Evolutionary conservation across 2,797 vertebrate genomes (phyloP), one percentile per base, ranked within the genome.

Genomic region (Centropyge bicolor): DNA sequence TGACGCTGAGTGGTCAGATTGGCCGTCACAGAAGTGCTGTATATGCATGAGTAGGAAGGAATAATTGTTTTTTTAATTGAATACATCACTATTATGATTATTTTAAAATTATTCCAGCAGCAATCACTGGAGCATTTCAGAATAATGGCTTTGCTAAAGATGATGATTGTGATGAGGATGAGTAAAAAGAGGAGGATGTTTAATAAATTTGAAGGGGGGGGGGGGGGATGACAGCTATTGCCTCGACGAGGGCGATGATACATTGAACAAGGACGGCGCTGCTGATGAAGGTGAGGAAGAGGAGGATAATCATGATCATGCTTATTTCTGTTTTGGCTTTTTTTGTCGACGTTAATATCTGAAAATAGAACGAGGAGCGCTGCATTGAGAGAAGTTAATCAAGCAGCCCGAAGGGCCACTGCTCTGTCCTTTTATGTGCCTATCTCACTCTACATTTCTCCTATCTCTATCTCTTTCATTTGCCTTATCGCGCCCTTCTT

Each of bases 361-460:
- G 76, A 78, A 85, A 91, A 87, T 81, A 91, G 83, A 86, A 81
- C 13, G 52, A 80, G 66, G 46, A 60, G 60, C 38, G 86, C 76
- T 70, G 77, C 78, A 85, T 89, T 89, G 78, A 78, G 76, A 88
- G 82, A 80, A 82, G 80, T 87, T 86, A 87, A 91, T 91, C 82
- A 88, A 74, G 83, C 70, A 66, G 85, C 80, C 79, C 3, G 55
- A 71, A 78, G 77, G 83, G 80, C 82, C 79, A 64, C 66, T 76
- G 81, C 82, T 85, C 80, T 65, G 59, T 87, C 72, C 82, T 89
- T 93, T 88, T 54, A 87, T 85, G 66, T 89, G 78, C 70, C 77
- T 86, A 70, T 91, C 84, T 89, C 76, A 9, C 62, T 77, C 74
- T 70, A 78, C 62, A 64, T 81, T 81, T 74, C 82, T 78, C 73